phyloP scores from a whole-genome alignment of 2,888 invertebrate genomes.

The Choristoneura rosaceana region DNA sequence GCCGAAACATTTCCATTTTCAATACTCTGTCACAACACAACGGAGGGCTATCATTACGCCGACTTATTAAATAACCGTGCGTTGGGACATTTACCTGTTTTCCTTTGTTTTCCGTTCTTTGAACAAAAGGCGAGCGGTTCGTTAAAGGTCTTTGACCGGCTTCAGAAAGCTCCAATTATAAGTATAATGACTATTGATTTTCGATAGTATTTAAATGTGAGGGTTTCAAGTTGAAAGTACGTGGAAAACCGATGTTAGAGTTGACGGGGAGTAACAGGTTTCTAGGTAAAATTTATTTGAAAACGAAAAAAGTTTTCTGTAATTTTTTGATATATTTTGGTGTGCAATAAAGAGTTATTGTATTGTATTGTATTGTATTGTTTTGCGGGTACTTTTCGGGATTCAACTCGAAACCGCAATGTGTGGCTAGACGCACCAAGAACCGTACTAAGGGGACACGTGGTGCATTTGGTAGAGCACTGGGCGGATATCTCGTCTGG shows the following conservation, averaged over 20 bases:
- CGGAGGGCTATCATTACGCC: not conserved
- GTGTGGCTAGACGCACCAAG: too few relatives aligned
- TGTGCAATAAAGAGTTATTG: too few relatives aligned
- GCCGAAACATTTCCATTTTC: slow-evolving; percentile 11
- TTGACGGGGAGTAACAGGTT: too few relatives aligned
- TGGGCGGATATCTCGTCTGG: too few relatives aligned
- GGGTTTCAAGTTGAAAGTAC: not conserved
- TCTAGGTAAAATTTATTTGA: too few relatives aligned
- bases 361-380: too few relatives aligned
- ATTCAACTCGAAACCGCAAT: too few relatives aligned
- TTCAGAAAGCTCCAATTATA: not conserved
- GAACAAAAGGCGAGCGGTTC: slow-evolving; percentile 1
- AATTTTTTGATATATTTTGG: too few relatives aligned
- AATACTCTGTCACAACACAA: not conserved
- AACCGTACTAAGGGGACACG: too few relatives aligned
- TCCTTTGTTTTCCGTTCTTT: slow-evolving; percentile 12
- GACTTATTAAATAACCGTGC: slow-evolving; percentile 12
- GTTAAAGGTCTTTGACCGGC: slow-evolving; percentile 8
- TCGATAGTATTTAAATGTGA: not conserved
- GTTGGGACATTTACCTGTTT: slow-evolving; percentile 3
- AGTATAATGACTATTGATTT: slow-evolving; percentile 7
- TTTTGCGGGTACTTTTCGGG: too few relatives aligned
- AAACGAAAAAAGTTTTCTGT: too few relatives aligned
- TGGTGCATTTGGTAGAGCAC: too few relatives aligned
- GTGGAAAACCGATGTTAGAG: not conserved